phyloP scores from a whole-genome alignment of 1,140 invertebrate species.

The Lucilia sericata region DNA sequence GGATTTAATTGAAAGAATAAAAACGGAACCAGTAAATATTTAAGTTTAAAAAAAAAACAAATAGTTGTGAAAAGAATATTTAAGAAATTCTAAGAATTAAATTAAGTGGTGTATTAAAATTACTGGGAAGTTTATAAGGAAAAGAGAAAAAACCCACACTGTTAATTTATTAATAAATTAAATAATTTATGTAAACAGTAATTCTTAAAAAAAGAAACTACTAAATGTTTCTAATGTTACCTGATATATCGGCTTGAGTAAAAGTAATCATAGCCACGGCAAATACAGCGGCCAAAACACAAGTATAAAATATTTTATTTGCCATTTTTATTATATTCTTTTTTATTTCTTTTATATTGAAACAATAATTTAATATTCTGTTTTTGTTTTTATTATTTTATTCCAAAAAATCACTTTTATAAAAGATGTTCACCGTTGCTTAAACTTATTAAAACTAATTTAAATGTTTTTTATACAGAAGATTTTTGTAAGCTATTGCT shows the following conservation, averaged over 20 bases:
- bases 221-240: neutral
- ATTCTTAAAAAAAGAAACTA: neutral
- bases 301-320: slow-evolving; percentile 7
- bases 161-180: neutral
- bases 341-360: neutral
- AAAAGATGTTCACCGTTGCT: neutral
- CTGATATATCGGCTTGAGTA: neutral
- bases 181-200: neutral
- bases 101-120: too few species aligned
- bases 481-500: slow-evolving; percentile 16
- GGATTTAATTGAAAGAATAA: neutral
- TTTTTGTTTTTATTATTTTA: neutral
- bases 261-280: slow-evolving; percentile 10
- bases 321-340: neutral
- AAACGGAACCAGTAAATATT: neutral
- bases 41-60: neutral
- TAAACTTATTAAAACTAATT: slow-evolving; percentile 23
- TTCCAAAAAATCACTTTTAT: neutral
- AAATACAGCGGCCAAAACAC: neutral
- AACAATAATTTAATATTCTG: neutral
- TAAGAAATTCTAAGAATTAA: too few species aligned
- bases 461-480: slow-evolving; percentile 5
- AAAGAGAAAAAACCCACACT: neutral
- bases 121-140: too few species aligned
- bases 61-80: too few species aligned